Evolutionary conservation across 2,888 invertebrate genomes (phyloP), one percentile per base, ranked within the genome.

Genomic region (Trissolcus brochymenae): DNA sequence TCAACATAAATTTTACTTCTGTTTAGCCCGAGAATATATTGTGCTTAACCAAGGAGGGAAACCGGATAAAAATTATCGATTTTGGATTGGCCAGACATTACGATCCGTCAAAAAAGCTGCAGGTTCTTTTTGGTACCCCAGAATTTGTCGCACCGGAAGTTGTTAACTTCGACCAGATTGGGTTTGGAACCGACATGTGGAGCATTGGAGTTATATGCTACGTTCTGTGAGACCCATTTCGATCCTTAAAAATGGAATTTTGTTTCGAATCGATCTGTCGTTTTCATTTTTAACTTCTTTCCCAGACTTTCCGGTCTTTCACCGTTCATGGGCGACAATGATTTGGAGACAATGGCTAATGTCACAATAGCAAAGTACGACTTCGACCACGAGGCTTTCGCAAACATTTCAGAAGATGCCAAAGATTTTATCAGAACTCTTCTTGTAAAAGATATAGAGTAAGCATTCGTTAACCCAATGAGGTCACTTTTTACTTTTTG

Each of bases 71-170:
- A 91, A 96, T 99, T 84, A 99, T 99, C 83, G 99, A 99, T 90
- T 99, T 99, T 89, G 99, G 99, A 7, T 90, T 99, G 80, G 99
- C 99, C 3, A 91, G 98, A 83, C 94, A 95, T 88, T 98, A 94
- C 87, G 96, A 97, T 89, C 96, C 97, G 0, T 93, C 94, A 86
- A 97, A 96, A 91, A 97, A 97, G 86, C 91, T 98, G 62, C 96
- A 96, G 90, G 97, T 98, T 3, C 90, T 98, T 62, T 98, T 98
- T 87, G 99, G 99, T 0, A 99, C 99, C 0, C 99, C 99, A 0
- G 99, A 99, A 90, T 99, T 99, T 88, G 98, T 98, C 59, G 98
- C 98, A 0, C 99, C 99, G 0, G 99, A 99, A 92, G 98, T 99
- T 25, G 97, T 99, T 49, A 99, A 98, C 91, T 99, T 98, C 90